Evolutionary conservation across 2,797 vertebrate species (phyloP).

Genomic region (Anguilla pacifica): DNA sequence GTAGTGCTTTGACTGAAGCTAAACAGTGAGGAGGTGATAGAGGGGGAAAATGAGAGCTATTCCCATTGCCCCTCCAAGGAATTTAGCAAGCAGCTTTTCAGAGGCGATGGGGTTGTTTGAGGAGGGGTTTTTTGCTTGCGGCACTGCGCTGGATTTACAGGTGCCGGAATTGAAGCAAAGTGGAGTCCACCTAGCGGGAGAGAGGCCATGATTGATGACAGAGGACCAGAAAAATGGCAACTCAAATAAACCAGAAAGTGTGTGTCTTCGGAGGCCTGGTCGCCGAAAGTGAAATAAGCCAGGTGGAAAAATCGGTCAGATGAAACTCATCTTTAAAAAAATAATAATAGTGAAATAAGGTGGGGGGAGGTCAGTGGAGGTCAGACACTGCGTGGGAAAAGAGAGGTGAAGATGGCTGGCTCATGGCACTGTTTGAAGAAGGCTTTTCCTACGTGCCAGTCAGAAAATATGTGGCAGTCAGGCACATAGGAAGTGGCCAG

Average conservation of each 20-base stretch:
- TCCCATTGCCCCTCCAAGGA: neutral
- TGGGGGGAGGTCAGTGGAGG: neutral
- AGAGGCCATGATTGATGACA: constrained; percentile 49
- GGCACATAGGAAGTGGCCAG: too few species aligned
- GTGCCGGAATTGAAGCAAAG: constrained; percentile 8
- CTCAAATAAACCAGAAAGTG: constrained; percentile 34
- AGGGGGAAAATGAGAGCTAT: neutral
- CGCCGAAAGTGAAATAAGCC: constrained; percentile 39
- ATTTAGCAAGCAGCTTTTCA: neutral
- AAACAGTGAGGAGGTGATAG: neutral
- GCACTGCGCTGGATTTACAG: neutral
- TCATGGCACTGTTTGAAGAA: neutral
- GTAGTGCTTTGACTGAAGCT: neutral
- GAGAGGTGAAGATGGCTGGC: neutral
- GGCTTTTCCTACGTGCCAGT: neutral
- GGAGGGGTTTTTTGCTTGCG: neutral
- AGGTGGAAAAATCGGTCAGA: constrained; percentile 42
- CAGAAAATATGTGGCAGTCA: too few species aligned
- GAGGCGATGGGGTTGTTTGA: neutral
- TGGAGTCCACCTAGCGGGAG: constrained; percentile 27
- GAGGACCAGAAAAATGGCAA: constrained; percentile 46
- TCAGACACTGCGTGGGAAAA: neutral
- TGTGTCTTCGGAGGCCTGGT: constrained; percentile 31
- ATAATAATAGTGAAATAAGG: neutral
- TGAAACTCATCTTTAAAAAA: neutral